Conservation (phyloP, 2,113 vertebrate genomes). For the Chionodraco myersi region DNA sequence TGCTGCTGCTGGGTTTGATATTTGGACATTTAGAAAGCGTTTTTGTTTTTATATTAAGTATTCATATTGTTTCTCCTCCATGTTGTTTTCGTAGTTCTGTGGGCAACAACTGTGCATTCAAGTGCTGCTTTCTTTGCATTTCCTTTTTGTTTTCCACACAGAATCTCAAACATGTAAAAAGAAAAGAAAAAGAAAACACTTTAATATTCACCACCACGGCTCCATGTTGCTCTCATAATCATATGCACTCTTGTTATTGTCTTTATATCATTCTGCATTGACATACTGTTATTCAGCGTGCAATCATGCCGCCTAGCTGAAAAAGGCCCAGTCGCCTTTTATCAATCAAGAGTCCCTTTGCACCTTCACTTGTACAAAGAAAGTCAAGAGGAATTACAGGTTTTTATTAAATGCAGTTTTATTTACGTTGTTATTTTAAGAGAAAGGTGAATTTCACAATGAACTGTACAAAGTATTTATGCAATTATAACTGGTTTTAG, state of each 20-base stretch:
- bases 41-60: background rate
- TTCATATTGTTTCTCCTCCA: background rate
- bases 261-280: slow-evolving; percentile 58
- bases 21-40: background rate
- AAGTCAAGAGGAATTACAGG: slow-evolving; percentile 72
- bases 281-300: slow-evolving; percentile 85
- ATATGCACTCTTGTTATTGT: slow-evolving; percentile 68
- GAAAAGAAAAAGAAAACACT: slow-evolving; percentile 17
- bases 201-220: slow-evolving; percentile 46
- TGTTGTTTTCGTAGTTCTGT: slow-evolving; percentile 76
- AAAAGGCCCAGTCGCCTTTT: slow-evolving; percentile 80
- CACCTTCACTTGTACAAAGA: slow-evolving; percentile 93
- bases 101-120: slow-evolving; percentile 80
- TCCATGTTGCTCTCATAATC: slow-evolving; percentile 54
- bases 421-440: slow-evolving; percentile 90
- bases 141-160: slow-evolving; percentile 51
- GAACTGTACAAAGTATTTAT: slow-evolving; percentile 99
- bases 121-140: slow-evolving; percentile 72
- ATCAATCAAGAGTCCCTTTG: slow-evolving; percentile 89
- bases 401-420: slow-evolving; percentile 82
- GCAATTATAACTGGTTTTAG: slow-evolving; percentile 95
- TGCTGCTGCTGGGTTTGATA: slow-evolving; percentile 10
- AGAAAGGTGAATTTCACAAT: slow-evolving; percentile 87
- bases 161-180: slow-evolving; percentile 18
- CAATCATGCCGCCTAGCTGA: slow-evolving; percentile 85